Evolutionary conservation across 2,113 vertebrate species (phyloP).

Genomic region (Psammodynastes pulverulentus): DNA sequence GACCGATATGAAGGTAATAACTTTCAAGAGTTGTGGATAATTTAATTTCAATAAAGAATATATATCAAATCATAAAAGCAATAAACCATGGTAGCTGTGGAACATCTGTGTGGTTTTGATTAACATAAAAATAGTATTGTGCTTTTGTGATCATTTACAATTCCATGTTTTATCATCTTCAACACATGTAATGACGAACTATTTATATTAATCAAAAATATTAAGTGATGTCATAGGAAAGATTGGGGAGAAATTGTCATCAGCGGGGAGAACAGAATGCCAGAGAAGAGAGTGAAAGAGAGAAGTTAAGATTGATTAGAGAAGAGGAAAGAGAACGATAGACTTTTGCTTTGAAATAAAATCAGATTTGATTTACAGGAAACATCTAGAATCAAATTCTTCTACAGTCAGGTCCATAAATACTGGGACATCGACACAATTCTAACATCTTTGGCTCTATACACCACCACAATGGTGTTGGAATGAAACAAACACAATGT

Average conservation of each 20-base stretch:
- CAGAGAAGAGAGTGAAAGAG: not conserved
- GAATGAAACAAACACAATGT: no score
- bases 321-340: not conserved
- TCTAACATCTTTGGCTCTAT: no score
- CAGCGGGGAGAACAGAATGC: not conserved
- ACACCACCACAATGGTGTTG: no score
- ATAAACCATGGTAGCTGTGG: not conserved
- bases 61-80: not conserved
- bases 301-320: not conserved
- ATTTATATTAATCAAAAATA: not conserved
- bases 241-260: not conserved
- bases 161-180: not conserved
- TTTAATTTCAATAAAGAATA: not conserved
- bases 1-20: constrained; percentile 97
- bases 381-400: not conserved
- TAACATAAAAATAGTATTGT: not conserved
- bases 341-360: not conserved
- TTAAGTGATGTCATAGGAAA: not conserved
- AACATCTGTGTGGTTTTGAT: not conserved
- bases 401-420: no score
- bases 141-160: not conserved
- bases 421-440: no score
- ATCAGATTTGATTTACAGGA: not conserved
- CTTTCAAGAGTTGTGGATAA: not conserved
- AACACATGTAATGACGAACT: not conserved